phyloP scores from a whole-genome alignment of 2,888 invertebrate species.

The Chaetogeoica ovagalla region DNA sequence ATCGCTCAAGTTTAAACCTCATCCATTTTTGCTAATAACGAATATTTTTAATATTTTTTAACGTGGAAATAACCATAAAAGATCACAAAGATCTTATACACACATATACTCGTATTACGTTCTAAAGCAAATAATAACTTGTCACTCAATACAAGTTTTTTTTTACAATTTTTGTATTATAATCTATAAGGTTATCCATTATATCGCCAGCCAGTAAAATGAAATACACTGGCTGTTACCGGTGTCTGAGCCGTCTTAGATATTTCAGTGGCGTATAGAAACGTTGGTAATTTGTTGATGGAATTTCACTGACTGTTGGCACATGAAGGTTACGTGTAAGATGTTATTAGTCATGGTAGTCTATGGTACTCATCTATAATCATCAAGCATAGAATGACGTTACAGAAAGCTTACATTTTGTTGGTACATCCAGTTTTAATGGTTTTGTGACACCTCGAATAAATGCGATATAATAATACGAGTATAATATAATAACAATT shows the following conservation, averaged over 20 bases:
- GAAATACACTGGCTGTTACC: constrained; percentile 6
- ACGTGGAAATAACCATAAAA: constrained; percentile 19
- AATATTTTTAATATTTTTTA: neutral
- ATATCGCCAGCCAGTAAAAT: constrained; percentile 24
- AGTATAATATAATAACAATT: no score
- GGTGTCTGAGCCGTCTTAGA: neutral
- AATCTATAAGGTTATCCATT: constrained; percentile 39
- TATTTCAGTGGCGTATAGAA: constrained; percentile 24
- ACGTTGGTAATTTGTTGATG: constrained; percentile 35
- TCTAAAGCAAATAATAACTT: constrained; percentile 24
- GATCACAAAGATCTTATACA: neutral
- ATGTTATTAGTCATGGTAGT: constrained; percentile 47
- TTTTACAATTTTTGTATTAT: constrained; percentile 39
- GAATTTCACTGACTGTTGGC: constrained; percentile 50
- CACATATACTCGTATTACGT: constrained; percentile 1
- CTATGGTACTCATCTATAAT: constrained; percentile 6
- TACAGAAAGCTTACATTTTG: constrained; percentile 32
- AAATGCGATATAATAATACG: neutral
- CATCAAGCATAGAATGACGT: constrained; percentile 41
- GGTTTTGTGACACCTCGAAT: neutral
- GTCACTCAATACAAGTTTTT: constrained; percentile 19
- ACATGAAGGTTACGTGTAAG: constrained; percentile 45
- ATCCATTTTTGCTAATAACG: neutral
- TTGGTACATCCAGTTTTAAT: constrained; percentile 2
- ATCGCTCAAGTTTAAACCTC: no score